Base-by-base conservation (phyloP, 1,140 invertebrate genomes). In the Cydia fagiglandana region DNA sequence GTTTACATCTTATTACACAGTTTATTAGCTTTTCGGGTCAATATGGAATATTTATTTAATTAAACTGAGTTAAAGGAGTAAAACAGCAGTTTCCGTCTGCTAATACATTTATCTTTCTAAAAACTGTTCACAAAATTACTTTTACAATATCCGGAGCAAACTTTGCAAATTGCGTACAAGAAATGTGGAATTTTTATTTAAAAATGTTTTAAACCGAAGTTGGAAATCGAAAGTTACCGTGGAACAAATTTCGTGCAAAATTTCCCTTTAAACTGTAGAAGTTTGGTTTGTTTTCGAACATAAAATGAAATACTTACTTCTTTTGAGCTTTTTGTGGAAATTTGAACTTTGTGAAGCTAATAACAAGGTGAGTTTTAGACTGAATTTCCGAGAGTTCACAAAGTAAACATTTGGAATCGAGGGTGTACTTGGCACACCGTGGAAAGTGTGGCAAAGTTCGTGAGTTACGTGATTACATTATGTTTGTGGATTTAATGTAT, bases 101-200 rank as follows among this genome's bases (percentile, higher is more conserved):
- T 24, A 56, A 20, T 56, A 61, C 56, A 24, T 61, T 61, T 61
- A n/a, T 61, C 20, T 61, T 61, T 61, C 56, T 24, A 7, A 61
- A 50, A 53, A 24, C 20, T 61, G 56, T 12, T 61, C 20, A 10
- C 56, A 56, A 56, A 56, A 17, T 56, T 56, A 56, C 10, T 61
- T 61, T 61, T 10, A 24, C 56, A 61, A 61, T 61, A 24, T 61
- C 20, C 9, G 20, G 9, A n/a, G 17, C 7, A 61, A 61, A 61
- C 56, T 61, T 61, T 12, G 17, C 7, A 61, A 61, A 61, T 61
- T 61, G 20, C 56, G 56, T 61, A 61, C 56, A n/a, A 61, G 56
- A 61, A 61, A 61, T 9, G 20, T 61, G 56, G 56, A 61, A 61
- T 61, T 61, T 61, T 61, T 61, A 61, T 61, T 61, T 61, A 61